A percentile compares a stretch with the other conserved stretches of the same genome.
These are phyloP conservation scores for Ephialtes manifestator DNA, from an alignment of 2,888 invertebrate species.

Conservation along the genomic window DNA sequence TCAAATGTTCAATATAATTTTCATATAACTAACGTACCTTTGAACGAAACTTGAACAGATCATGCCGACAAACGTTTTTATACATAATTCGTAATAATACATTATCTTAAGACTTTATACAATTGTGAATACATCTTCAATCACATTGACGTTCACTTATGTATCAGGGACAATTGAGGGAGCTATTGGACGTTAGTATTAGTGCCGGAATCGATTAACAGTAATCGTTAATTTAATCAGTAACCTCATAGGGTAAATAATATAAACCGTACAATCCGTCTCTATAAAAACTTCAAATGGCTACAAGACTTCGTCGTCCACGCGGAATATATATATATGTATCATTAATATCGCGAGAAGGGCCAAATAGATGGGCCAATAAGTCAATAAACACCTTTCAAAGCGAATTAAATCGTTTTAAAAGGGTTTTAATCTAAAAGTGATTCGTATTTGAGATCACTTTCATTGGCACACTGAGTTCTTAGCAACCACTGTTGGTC, in stretches of 20 bases:
- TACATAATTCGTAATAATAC: slow-evolving; percentile 53
- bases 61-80: slow-evolving; percentile 36
- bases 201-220: slow-evolving; percentile 46
- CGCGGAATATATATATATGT: slow-evolving; percentile 10
- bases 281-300: slow-evolving; percentile 5
- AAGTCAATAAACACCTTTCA: slow-evolving; percentile 26
- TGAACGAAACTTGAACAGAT: slow-evolving; percentile 45
- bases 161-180: slow-evolving; percentile 37
- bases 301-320: background rate
- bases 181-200: slow-evolving; percentile 38
- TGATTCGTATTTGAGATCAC: slow-evolving; percentile 37
- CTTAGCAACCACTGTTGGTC: slow-evolving; percentile 23
- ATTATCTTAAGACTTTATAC: slow-evolving; percentile 58
- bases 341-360: slow-evolving; percentile 12
- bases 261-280: slow-evolving; percentile 19
- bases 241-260: slow-evolving; percentile 21
- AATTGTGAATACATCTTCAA: slow-evolving; percentile 53
- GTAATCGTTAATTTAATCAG: slow-evolving; percentile 29
- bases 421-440: slow-evolving; percentile 33
- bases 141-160: slow-evolving; percentile 60
- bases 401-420: slow-evolving; percentile 21
- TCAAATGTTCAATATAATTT: slow-evolving; percentile 36
- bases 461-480: slow-evolving; percentile 56
- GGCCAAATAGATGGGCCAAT: slow-evolving; percentile 13
- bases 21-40: slow-evolving; percentile 23